Conservation (phyloP, 92 coral and sea anemone genomes). For the Scolanthus callimorphus region DNA sequence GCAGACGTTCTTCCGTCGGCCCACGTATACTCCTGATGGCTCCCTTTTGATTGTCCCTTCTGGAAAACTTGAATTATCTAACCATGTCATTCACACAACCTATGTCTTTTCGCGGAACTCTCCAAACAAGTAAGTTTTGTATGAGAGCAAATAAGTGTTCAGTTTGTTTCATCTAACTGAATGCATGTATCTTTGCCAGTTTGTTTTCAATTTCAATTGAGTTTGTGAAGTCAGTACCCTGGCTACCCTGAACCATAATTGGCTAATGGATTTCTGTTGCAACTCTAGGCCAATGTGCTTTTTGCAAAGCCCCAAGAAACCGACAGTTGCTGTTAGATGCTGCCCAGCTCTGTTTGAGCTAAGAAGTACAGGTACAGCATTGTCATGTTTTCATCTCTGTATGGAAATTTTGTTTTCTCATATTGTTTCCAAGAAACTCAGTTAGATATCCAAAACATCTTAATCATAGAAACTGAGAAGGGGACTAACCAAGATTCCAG, state of each 20-base stretch:
- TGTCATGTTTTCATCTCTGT: too few species aligned
- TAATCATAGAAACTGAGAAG: too few species aligned
- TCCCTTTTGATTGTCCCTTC: constrained; percentile 90
- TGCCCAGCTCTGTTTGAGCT: constrained; percentile 86
- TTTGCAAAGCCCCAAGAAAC: constrained; percentile 90
- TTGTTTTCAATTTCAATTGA: not conserved
- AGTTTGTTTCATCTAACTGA: not conserved
- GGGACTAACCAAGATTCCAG: too few species aligned
- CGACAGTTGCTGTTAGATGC: constrained; percentile 90
- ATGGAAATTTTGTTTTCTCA: too few species aligned
- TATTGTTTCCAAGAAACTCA: too few species aligned
- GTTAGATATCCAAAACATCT: too few species aligned
- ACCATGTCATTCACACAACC: constrained; percentile 78
- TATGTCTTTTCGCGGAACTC: constrained; percentile 89
- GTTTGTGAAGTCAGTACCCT: not conserved
- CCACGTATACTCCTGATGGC: constrained; percentile 93
- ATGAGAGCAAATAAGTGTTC: not conserved
- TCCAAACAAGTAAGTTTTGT: constrained; percentile 81
- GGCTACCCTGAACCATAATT: not conserved
- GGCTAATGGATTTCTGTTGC: too few species aligned
- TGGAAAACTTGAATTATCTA: constrained; percentile 77
- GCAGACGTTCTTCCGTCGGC: constrained; percentile 92
- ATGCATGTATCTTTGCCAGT: too few species aligned
- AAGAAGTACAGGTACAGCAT: too few species aligned
- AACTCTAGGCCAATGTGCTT: constrained; percentile 86